A percentile compares a stretch with the other conserved stretches of the same genome.
phyloP scores from a whole-genome alignment of 2,888 invertebrate species.

The Keiferia lycopersicella region DNA sequence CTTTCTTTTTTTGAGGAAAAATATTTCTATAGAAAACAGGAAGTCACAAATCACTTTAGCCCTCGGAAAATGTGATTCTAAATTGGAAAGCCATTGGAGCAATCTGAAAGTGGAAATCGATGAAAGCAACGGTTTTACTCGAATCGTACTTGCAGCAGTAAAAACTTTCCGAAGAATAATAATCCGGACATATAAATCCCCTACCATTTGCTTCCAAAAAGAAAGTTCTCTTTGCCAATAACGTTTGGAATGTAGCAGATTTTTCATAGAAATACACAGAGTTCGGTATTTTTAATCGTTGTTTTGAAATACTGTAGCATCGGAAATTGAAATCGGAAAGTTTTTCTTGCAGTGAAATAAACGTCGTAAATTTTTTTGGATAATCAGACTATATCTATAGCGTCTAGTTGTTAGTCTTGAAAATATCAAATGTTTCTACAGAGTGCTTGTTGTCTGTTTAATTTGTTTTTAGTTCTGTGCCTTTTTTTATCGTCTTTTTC shows the following conservation, averaged over 20 bases:
- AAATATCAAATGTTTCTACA: too few relatives aligned
- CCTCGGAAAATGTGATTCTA: constrained; percentile 12
- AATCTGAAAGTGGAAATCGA: constrained; percentile 14
- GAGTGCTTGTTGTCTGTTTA: too few relatives aligned
- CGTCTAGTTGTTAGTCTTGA: too few relatives aligned
- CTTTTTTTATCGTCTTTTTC: too few relatives aligned
- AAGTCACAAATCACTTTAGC: constrained; percentile 8
- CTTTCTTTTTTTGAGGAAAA: neutral
- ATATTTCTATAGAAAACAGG: constrained; percentile 5
- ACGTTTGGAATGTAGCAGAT: constrained; percentile 2
- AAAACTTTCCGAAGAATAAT: constrained; percentile 16
- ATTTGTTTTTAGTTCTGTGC: too few relatives aligned
- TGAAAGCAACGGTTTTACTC: constrained; percentile 14
- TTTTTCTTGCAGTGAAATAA: too few relatives aligned
- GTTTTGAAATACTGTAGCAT: neutral
- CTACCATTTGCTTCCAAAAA: constrained; percentile 13
- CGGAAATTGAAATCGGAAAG: too few relatives aligned
- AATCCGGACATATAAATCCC: constrained; percentile 10
- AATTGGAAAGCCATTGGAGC: constrained; percentile 19
- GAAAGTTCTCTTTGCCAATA: neutral
- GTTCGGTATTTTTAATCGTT: neutral
- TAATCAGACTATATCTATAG: too few relatives aligned
- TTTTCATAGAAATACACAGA: neutral
- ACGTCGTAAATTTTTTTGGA: too few relatives aligned
- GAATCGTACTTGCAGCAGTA: constrained; percentile 7